Base-by-base conservation (phyloP, 2,888 invertebrate species). In the Oasisia sp. region DNA sequence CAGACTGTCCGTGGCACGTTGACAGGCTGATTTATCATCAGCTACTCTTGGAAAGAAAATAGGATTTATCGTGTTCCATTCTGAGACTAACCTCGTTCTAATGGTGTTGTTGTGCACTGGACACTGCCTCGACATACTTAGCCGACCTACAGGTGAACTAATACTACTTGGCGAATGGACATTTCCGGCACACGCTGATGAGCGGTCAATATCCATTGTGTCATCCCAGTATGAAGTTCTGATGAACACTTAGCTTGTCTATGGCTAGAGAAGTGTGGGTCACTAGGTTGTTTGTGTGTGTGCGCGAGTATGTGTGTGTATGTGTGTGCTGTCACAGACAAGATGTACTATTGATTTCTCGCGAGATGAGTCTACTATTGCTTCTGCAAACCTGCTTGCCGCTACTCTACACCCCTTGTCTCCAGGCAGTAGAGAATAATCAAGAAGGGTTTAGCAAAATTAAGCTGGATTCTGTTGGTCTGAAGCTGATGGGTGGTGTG, bases 361-460 rank as follows among this genome's bases (percentile, higher is more conserved):
- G 74, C n/a, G 7, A 74, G 74, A 74, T 74, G 74, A 74, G 74
- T 74, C 50, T 50, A n/a, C 19, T 74, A n/a, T 74, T 74, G 74
- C 74, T 74, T 74, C 74, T 27, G 74, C 74, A 74, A n/a, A 27
- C 74, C 74, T 74, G 27, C 74, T 74, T 19, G 74, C 74, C 27
- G 74, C 74, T 74, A 74, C 74, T 74, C 74, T 74, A 19, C 74
- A 74, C 74, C 74, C 27, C 74, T 19, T 19, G 74, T 74, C 74
- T 74, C 74, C 74, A n/a, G 74, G 74, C 74, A 50, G 74, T 27
- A 74, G 74, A n/a, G 74, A 74, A n/a, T 74, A 74, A 74, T 19
- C 74, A 74, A 74, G 74, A 74, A 74, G 74, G 74, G 27, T 74
- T 74, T 74, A 74, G 74, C 74, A 27, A 74, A 74, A 74, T 74